Evolutionary conservation across 2,113 vertebrate genomes (phyloP), one percentile per base, ranked within the genome.

Genomic region (Eonycteris spelaea): DNA sequence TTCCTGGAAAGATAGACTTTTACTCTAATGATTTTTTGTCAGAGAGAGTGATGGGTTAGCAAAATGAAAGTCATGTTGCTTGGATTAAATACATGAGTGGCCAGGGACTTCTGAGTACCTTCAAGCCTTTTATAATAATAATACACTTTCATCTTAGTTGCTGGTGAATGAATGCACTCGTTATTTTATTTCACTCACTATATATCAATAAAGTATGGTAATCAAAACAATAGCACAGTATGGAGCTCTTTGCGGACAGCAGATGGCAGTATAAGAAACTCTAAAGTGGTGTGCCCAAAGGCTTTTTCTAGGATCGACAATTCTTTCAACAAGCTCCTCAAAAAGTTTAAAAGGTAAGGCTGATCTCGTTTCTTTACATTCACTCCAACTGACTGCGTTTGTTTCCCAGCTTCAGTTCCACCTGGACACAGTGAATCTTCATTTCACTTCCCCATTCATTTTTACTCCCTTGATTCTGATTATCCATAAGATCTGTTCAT

Each of bases 81-180:
- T 98, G 85, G 97, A 96, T 95, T 97, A 96, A 93, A 59, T 91
- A 73, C 38, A 22, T 89, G 96, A 95, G 88, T 93, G 59, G 73
- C 15, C 74, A 3, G 71, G 35, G 74, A 92, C 21, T 97, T 92
- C 71, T 68, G 94, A 90, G 79, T 96, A 95, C 89, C 67, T 97
- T 93, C 88, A 67, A 92, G n/a, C 38, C 55, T 91, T 91, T 88
- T 85, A 89, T 91, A 90, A 57, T 80, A 90, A 93, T 93, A 96
- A 83, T 45, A 95, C 10, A 86, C 48, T 95, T 95, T 91, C 45
- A 89, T 74, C 53, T 33, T 91, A 63, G 59, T 91, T 89, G 85
- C 28, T 86, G 35, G 68, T 93, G 80, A 97, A 97, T 96, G 80
- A 97, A 97, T 92, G 40, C n/a, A 95, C 28, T 91, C 14, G 24